Conservation (phyloP, 2,888 invertebrate genomes). For the Hermodice carunculata region DNA sequence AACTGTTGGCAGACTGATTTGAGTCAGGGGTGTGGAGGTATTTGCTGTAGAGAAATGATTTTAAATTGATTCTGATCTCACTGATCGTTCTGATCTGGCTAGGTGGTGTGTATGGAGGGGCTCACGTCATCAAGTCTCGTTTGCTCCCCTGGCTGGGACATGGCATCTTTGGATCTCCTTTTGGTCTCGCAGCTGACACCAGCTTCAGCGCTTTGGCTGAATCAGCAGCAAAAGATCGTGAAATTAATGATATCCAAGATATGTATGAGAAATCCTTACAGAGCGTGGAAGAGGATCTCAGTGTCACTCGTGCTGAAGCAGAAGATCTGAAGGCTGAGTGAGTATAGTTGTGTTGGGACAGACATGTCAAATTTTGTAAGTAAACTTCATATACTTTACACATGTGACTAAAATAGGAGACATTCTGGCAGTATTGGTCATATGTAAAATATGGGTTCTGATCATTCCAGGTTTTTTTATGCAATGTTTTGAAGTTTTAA, state of each 20-base stretch:
- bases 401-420: too few species aligned
- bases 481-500: too few species aligned
- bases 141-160: slow-evolving; percentile 66
- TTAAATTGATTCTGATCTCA: neutral
- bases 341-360: too few species aligned
- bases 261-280: slow-evolving; percentile 61
- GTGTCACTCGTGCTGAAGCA: slow-evolving; percentile 52
- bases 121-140: slow-evolving; percentile 63
- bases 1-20: neutral
- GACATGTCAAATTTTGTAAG: too few species aligned
- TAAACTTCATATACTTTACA: too few species aligned
- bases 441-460: too few species aligned
- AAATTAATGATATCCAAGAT: slow-evolving; percentile 58
- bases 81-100: neutral
- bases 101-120: slow-evolving; percentile 67
- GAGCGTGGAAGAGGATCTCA: slow-evolving; percentile 59
- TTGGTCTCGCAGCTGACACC: too few species aligned
- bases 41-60: neutral
- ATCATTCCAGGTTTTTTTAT: too few species aligned
- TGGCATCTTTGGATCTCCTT: slow-evolving; percentile 50
- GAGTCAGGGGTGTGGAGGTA: neutral
- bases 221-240: slow-evolving; percentile 60
- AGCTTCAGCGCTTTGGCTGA: slow-evolving; percentile 59
- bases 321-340: slow-evolving; percentile 64
- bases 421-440: too few species aligned